These are phyloP conservation scores for Engraulis encrasicolus DNA, from an alignment of 2,113 vertebrate genomes.

Conservation along the genomic window DNA sequence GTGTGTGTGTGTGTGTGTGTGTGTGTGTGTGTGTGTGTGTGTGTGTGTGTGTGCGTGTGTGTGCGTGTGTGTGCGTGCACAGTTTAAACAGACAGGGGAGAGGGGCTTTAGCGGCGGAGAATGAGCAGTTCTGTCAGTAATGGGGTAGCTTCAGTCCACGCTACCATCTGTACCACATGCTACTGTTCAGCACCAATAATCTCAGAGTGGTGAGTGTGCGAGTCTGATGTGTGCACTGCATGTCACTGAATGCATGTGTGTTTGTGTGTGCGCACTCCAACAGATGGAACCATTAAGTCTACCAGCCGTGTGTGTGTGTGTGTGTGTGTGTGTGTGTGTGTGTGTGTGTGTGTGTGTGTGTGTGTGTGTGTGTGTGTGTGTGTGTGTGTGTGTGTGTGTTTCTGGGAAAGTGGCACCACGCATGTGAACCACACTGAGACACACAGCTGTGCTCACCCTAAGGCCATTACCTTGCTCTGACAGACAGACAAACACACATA, in stretches of 20 bases:
- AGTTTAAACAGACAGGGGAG: neutral
- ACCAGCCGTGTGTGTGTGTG: conserved; percentile 26
- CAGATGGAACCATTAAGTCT: too few species aligned
- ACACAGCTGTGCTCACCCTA: conserved; percentile 33
- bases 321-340: conserved; percentile 75
- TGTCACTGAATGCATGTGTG: neutral
- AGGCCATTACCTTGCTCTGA: conserved; percentile 7
- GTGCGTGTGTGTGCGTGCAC: neutral
- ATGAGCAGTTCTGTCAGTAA: conserved; percentile 17
- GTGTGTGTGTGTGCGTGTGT: neutral
- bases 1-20: too few species aligned
- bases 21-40: neutral
- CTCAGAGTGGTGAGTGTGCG: neutral
- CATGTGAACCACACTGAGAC: conserved; percentile 21
- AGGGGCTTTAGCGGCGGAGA: neutral
- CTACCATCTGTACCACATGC: conserved; percentile 20
- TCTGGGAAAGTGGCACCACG: neutral
- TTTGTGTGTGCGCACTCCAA: conserved; percentile 33
- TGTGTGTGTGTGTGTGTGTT: conserved; percentile 32
- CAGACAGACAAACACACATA: conserved; percentile 6
- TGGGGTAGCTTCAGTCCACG: neutral
- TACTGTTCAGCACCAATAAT: conserved; percentile 6
- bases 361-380: conserved; percentile 31
- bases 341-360: conserved; percentile 76
- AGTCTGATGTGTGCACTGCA: neutral